Percentiles rank a stretch among this genome's conserved stretches.
phyloP scores from a whole-genome alignment of 2,888 invertebrate genomes.

The Seladonia tumulorum region DNA sequence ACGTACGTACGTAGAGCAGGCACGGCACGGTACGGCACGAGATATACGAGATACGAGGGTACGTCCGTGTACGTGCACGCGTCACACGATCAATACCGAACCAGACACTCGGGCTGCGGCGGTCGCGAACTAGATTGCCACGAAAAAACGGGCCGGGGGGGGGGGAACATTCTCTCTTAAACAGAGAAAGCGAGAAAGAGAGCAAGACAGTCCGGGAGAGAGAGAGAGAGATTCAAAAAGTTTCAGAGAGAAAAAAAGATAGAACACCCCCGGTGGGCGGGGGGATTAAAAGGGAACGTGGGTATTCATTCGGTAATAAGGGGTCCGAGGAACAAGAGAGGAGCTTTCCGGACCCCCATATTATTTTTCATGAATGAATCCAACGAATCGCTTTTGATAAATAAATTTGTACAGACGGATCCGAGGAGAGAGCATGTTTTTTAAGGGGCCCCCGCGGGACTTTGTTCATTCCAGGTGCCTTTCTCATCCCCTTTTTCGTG shows the following conservation, averaged over 20 bases:
- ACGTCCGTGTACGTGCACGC: slow-evolving; percentile 46
- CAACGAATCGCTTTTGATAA: slow-evolving; percentile 18
- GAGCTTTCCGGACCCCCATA: slow-evolving; percentile 7
- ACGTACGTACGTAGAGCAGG: background rate
- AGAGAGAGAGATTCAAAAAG: background rate
- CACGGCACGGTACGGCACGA: background rate
- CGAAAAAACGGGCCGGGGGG: slow-evolving; percentile 34
- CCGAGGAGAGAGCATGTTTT: background rate
- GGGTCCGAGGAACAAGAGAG: slow-evolving; percentile 38
- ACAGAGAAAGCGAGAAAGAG: background rate
- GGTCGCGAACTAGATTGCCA: slow-evolving; percentile 54
- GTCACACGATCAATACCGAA: slow-evolving; percentile 79
- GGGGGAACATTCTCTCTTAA: slow-evolving; percentile 29
- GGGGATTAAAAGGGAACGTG: slow-evolving; percentile 25
- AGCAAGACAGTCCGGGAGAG: background rate
- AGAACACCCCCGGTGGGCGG: background rate
- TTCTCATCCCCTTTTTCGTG: slow-evolving; percentile 96
- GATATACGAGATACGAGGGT: slow-evolving; percentile 1
- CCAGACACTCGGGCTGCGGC: slow-evolving; percentile 69
- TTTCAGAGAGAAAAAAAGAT: background rate
- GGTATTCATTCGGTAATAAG: slow-evolving; percentile 47
- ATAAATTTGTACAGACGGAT: background rate
- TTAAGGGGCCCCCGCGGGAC: background rate
- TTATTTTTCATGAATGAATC: slow-evolving; percentile 38
- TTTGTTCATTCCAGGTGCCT: slow-evolving; percentile 91